These are phyloP conservation scores for Caenorhabditis brenneri DNA, from an alignment of 1,140 invertebrate genomes.

Conservation along the genomic window DNA sequence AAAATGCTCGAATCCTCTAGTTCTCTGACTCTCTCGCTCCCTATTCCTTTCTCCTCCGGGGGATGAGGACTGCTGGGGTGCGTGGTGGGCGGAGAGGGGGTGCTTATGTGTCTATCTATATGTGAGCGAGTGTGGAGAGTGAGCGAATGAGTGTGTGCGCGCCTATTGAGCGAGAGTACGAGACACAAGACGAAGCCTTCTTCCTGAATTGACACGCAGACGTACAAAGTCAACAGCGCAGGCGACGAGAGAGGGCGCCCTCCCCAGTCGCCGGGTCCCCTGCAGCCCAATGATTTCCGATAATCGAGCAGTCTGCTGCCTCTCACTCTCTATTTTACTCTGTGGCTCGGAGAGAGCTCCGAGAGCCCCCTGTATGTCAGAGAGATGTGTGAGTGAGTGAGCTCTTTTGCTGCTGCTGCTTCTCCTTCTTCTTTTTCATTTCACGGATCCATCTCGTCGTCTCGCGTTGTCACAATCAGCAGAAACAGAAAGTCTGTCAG, in stretches of 20 bases:
- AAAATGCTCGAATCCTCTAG: slow-evolving; percentile 11
- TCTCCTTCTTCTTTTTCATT: slow-evolving; percentile 20
- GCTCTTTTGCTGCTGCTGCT: not conserved
- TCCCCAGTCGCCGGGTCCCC: slow-evolving; percentile 31
- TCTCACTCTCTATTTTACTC: slow-evolving; percentile 8
- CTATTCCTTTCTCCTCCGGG: not conserved
- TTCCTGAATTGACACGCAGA: slow-evolving; percentile 18
- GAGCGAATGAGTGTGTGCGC: not conserved
- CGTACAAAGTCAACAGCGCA: slow-evolving; percentile 1
- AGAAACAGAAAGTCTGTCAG: too few relatives aligned
- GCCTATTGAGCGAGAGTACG: not conserved
- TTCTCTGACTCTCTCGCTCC: slow-evolving; percentile 13
- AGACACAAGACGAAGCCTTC: slow-evolving; percentile 2
- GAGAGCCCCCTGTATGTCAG: not conserved
- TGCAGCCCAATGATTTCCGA: slow-evolving; percentile 53
- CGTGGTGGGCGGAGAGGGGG: slow-evolving; percentile 8
- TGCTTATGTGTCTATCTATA: slow-evolving; percentile 35
- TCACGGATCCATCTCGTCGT: slow-evolving; percentile 33
- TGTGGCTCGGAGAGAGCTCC: not conserved
- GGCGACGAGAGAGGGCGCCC: slow-evolving; percentile 8
- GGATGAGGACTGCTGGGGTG: slow-evolving; percentile 10
- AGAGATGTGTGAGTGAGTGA: slow-evolving; percentile 11
- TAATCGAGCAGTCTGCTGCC: slow-evolving; percentile 39
- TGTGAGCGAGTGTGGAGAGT: not conserved
- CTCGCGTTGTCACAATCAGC: slow-evolving; percentile 34